Percentiles rank a stretch among this genome's conserved stretches.
phyloP scores from a whole-genome alignment of 2,888 invertebrate genomes.

The Coleophora flavipennella region DNA sequence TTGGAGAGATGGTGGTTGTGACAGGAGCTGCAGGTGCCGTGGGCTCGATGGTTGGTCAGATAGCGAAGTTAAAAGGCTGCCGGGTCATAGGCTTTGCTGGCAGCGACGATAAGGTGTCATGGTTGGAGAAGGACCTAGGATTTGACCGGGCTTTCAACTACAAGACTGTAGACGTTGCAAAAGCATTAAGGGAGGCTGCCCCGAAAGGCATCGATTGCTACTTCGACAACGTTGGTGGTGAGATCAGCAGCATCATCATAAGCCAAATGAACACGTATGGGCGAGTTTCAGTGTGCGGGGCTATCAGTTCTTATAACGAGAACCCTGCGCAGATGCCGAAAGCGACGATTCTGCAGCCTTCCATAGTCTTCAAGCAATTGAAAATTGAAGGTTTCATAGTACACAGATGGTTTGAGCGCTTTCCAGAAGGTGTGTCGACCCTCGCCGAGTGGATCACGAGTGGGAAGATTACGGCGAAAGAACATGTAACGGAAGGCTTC shows the following conservation, averaged over 20 bases:
- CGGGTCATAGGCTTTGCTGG: conserved; percentile 80
- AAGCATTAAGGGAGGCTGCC: conserved; percentile 73
- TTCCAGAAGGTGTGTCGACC: conserved; percentile 71
- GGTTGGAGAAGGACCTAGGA: conserved; percentile 75
- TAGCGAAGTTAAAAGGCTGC: conserved; percentile 67
- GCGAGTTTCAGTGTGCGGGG: conserved; percentile 36
- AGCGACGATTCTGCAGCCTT: conserved; percentile 63
- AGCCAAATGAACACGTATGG: conserved; percentile 69
- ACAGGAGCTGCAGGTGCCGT: conserved; percentile 78
- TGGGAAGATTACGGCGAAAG: conserved; percentile 78
- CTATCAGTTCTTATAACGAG: conserved; percentile 44
- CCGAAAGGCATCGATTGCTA: conserved; percentile 82
- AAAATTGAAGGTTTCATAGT: conserved; percentile 75
- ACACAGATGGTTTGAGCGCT: conserved; percentile 63
- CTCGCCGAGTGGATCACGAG: conserved; percentile 74
- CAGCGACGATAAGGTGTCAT: conserved; percentile 78
- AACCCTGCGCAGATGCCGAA: conserved; percentile 25
- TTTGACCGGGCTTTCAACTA: conserved; percentile 83
- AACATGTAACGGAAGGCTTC: conserved; percentile 76
- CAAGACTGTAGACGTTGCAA: conserved; percentile 72
- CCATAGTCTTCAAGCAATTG: conserved; percentile 70
- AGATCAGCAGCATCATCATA: conserved; percentile 71
- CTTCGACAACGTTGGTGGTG: conserved; percentile 85
- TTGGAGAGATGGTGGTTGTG: conserved; percentile 76
- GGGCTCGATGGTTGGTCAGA: conserved; percentile 76